Conservation (phyloP, 2,113 vertebrate species). For the Oncorhynchus mykiss region DNA sequence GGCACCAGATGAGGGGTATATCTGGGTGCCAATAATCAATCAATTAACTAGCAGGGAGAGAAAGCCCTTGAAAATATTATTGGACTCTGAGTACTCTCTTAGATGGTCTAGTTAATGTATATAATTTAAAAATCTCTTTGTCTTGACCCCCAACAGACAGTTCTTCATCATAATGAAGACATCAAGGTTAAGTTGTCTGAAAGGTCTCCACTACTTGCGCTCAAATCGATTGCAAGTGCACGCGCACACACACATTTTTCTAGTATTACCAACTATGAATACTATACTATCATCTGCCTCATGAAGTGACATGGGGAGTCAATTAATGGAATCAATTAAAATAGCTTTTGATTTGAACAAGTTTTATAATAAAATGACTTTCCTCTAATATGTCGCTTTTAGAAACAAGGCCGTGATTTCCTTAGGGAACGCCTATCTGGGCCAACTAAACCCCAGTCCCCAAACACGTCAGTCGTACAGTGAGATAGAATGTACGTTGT, state of each 20-base stretch:
- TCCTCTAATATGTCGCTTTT: constrained; percentile 45
- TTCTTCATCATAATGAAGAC: neutral
- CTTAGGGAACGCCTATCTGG: constrained; percentile 58
- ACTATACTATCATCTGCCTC: neutral
- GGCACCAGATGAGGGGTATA: too few species aligned
- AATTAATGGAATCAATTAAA: neutral
- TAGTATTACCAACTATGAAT: too few species aligned
- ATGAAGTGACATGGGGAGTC: neutral
- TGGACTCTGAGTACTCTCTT: too few species aligned
- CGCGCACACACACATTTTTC: too few species aligned
- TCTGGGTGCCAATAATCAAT: too few species aligned
- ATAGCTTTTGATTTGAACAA: neutral
- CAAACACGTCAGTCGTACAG: neutral
- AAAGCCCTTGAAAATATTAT: too few species aligned
- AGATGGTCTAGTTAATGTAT: too few species aligned
- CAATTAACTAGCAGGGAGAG: too few species aligned
- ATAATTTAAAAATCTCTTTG: too few species aligned
- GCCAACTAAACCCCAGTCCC: constrained; percentile 45
- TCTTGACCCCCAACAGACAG: neutral
- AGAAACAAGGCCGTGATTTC: constrained; percentile 69
- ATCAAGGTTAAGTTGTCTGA: neutral
- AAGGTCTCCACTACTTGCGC: neutral
- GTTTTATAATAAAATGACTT: neutral
- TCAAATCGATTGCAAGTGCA: neutral
- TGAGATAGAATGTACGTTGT: neutral